Conservation (phyloP, 2,888 invertebrate genomes). For the Frankliniella fusca region DNA sequence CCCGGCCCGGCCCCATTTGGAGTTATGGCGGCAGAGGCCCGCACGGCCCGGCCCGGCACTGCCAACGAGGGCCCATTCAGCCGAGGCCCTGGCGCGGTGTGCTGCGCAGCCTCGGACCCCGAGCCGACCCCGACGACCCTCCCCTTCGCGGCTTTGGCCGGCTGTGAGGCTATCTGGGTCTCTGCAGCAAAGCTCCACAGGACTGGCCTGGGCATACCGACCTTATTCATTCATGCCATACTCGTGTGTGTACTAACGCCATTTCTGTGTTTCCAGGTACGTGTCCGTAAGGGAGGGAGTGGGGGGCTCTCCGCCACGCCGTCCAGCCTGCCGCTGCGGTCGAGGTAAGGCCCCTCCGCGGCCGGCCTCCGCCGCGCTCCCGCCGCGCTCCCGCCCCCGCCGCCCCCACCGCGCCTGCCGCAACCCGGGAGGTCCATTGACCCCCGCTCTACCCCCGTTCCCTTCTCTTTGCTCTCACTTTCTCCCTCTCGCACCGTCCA, state of each 20-base stretch:
- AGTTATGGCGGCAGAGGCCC: not conserved
- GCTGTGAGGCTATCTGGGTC: too few relatives aligned
- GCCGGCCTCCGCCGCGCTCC: not conserved
- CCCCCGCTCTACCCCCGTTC: not conserved
- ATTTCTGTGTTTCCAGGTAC: not conserved
- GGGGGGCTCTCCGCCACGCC: not conserved
- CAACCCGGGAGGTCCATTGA: not conserved
- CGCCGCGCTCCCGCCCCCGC: too few relatives aligned
- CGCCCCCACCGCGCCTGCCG: not conserved
- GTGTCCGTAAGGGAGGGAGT: not conserved
- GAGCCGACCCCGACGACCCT: not conserved
- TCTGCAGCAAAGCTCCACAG: too few relatives aligned
- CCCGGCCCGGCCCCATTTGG: not conserved
- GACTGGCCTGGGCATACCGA: too few relatives aligned
- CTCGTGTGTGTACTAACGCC: too few relatives aligned
- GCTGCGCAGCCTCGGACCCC: not conserved
- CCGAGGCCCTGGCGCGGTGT: not conserved
- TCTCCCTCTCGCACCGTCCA: not conserved
- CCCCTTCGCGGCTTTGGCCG: not conserved
- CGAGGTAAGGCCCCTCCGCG: not conserved
- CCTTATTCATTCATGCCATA: too few relatives aligned
- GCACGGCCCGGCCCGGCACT: not conserved
- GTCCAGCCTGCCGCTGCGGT: not conserved
- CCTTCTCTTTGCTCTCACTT: not conserved
- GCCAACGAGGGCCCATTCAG: not conserved